phyloP scores from a whole-genome alignment of 2,888 invertebrate genomes.

The Rhagonycha fulva region DNA sequence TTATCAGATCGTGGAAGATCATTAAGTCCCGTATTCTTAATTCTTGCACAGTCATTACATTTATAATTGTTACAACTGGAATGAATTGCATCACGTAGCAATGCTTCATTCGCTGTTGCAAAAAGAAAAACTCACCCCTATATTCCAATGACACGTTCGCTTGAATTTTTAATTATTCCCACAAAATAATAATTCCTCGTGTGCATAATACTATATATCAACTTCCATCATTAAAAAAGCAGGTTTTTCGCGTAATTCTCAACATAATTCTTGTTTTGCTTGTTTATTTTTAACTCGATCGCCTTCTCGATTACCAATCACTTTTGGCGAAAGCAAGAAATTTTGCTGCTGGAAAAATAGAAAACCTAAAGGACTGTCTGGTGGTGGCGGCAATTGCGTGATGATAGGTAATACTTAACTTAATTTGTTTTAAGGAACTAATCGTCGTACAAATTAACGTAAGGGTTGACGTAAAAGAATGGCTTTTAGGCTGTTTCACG shows the following conservation, averaged over 20 bases:
- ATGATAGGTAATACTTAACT: neutral
- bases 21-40: neutral
- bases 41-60: neutral
- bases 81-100: neutral
- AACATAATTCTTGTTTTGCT: neutral
- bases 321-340: neutral
- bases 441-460: neutral
- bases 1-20: neutral
- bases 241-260: neutral
- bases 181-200: neutral
- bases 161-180: neutral
- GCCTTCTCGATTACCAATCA: neutral
- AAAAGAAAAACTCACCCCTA: neutral
- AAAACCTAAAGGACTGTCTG: neutral
- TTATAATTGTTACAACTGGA: neutral
- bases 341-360: neutral
- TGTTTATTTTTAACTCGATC: neutral
- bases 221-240: neutral
- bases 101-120: neutral
- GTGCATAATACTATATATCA: neutral
- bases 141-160: neutral
- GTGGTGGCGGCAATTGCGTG: neutral
- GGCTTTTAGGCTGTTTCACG: neutral
- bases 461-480: neutral
- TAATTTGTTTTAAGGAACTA: neutral